A percentile compares a stretch with the other conserved stretches of the same genome.
These are phyloP conservation scores for Hiodon alosoides DNA, from an alignment of 2,113 vertebrate genomes.

Conservation along the genomic window DNA sequence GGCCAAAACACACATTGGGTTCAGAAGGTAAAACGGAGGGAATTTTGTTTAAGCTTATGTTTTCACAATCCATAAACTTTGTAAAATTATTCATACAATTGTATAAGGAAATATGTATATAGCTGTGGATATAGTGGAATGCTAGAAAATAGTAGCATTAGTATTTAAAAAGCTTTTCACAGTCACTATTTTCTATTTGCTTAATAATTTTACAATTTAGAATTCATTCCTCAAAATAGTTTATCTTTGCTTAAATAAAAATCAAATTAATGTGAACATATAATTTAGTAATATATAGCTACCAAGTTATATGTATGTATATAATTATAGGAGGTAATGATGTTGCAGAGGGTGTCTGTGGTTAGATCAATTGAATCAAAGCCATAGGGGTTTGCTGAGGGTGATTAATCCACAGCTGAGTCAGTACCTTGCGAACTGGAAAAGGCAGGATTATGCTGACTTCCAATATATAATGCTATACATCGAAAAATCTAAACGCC, in stretches of 20 bases:
- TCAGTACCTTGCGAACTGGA: conserved; percentile 25
- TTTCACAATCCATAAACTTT: too few relatives aligned
- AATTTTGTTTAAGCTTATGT: neutral
- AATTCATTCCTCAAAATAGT: too few relatives aligned
- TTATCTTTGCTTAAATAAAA: too few relatives aligned
- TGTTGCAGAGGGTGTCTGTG: neutral
- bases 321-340: neutral
- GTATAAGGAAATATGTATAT: too few relatives aligned
- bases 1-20: neutral
- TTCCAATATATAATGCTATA: conserved; percentile 17
- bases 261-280: too few relatives aligned
- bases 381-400: conserved; percentile 22
- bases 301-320: neutral
- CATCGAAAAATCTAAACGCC: neutral
- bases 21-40: too few relatives aligned
- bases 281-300: neutral
- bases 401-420: conserved; percentile 47
- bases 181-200: too few relatives aligned
- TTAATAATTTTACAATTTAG: too few relatives aligned
- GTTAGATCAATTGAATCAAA: neutral
- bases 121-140: too few relatives aligned
- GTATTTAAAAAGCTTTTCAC: too few relatives aligned
- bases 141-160: too few relatives aligned
- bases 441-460: conserved; percentile 31
- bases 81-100: too few relatives aligned